phyloP scores from a whole-genome alignment of 1,140 invertebrate species.

The Vollenhovia emeryi region DNA sequence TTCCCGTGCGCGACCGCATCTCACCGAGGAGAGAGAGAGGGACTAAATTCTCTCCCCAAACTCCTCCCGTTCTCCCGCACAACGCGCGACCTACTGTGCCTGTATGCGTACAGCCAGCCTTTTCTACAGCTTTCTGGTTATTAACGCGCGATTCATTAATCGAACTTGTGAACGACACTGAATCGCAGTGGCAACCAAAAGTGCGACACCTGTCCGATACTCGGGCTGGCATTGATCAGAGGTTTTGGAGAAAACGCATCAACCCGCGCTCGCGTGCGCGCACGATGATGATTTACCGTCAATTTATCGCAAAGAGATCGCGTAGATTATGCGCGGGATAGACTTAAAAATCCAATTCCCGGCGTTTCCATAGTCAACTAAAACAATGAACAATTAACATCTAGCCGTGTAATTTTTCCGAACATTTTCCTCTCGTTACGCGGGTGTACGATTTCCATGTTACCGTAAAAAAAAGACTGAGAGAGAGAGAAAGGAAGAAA shows the following conservation, averaged over 20 bases:
- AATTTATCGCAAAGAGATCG: neutral
- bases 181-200: neutral
- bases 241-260: neutral
- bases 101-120: neutral
- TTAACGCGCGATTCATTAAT: constrained; percentile 60
- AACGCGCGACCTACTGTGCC: neutral
- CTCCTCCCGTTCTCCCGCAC: constrained; percentile 32
- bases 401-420: constrained; percentile 26
- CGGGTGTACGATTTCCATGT: neutral
- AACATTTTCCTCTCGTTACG: constrained; percentile 27
- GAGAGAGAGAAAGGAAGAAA: constrained; percentile 11
- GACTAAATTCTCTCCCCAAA: constrained; percentile 52
- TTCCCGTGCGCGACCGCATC: constrained; percentile 18
- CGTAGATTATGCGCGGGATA: neutral
- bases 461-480: neutral
- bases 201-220: neutral
- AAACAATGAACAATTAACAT: constrained; percentile 33
- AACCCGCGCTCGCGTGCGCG: neutral
- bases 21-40: neutral
- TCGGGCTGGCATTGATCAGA: neutral
- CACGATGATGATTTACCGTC: neutral
- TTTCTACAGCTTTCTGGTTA: constrained; percentile 52
- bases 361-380: neutral
- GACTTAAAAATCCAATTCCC: constrained; percentile 14
- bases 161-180: neutral